Conservation (phyloP, 2,113 vertebrate species). For the Seriola aureovittata region DNA sequence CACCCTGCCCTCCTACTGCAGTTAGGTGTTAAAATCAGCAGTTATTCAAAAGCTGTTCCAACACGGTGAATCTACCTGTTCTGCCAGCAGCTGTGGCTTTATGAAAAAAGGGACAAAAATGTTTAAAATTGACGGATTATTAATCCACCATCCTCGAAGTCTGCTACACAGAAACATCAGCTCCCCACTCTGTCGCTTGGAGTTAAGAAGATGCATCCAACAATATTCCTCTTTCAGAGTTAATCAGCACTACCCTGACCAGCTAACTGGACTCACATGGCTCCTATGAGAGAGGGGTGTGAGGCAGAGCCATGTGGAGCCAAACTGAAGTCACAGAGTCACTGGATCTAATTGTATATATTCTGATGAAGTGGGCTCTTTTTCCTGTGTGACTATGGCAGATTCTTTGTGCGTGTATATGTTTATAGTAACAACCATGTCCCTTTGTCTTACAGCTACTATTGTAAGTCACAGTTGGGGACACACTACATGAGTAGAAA, state of each 20-base stretch:
- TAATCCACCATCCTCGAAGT: conserved; percentile 1
- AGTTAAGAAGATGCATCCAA: conserved; percentile 61
- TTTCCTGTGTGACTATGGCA: conserved; percentile 15
- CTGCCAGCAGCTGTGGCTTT: background rate
- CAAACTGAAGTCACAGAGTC: conserved; percentile 44
- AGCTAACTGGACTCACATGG: conserved; percentile 84
- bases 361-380: conserved; percentile 49
- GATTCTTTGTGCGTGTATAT: background rate
- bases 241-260: conserved; percentile 73
- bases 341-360: conserved; percentile 50
- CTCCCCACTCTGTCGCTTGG: conserved; percentile 19
- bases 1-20: background rate
- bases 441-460: background rate
- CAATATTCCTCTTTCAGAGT: conserved; percentile 78
- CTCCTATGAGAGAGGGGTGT: conserved; percentile 49
- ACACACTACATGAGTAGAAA: background rate
- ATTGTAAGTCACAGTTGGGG: background rate
- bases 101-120: background rate
- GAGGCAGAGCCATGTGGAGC: conserved; percentile 45
- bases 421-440: background rate
- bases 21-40: conserved; percentile 12
- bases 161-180: conserved; percentile 23
- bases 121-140: background rate
- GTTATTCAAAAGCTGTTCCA: conserved; percentile 25
- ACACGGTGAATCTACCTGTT: background rate